These are phyloP conservation scores for Ecdyonurus torrentis DNA, from an alignment of 2,888 invertebrate species.

Conservation along the genomic window DNA sequence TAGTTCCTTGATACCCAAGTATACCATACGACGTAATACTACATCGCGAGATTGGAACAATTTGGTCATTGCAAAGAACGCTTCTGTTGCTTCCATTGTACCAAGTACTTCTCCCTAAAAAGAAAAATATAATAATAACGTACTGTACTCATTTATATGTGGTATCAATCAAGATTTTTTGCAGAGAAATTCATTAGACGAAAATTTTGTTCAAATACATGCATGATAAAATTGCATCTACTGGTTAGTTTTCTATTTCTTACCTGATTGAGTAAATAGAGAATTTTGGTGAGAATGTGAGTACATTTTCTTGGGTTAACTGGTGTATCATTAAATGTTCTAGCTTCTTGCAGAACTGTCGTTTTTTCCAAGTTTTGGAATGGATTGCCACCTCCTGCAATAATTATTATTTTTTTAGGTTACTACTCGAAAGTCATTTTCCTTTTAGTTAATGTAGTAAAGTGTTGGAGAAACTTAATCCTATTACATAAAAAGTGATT, in stretches of 20 bases:
- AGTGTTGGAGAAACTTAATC: too few relatives aligned
- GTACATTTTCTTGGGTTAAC: constrained; percentile 95
- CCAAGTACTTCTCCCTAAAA: constrained; percentile 70
- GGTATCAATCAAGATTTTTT: too few relatives aligned
- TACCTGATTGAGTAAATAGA: constrained; percentile 87
- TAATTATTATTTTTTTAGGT: too few relatives aligned
- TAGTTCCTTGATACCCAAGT: constrained; percentile 89
- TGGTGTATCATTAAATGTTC: constrained; percentile 95
- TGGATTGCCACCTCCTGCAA: constrained; percentile 57
- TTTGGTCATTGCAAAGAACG: constrained; percentile 99
- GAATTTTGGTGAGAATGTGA: constrained; percentile 85
- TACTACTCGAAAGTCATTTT: too few relatives aligned
- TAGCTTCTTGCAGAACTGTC: constrained; percentile 89
- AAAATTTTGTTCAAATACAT: constrained; percentile 3
- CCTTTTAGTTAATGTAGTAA: too few relatives aligned
- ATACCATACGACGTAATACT: constrained; percentile 85
- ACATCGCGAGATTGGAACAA: constrained; percentile 96
- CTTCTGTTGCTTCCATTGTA: constrained; percentile 92
- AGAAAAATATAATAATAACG: too few relatives aligned
- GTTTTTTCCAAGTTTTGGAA: constrained; percentile 92
- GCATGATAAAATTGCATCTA: constrained; percentile 3
- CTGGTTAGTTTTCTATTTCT: too few relatives aligned
- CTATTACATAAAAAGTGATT: too few relatives aligned
- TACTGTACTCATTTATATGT: too few relatives aligned
- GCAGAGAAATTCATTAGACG: background rate